Evolutionary conservation across 2,888 invertebrate genomes (phyloP), one percentile per base, ranked within the genome.

Genomic region (Caenorhabditis sp.): DNA sequence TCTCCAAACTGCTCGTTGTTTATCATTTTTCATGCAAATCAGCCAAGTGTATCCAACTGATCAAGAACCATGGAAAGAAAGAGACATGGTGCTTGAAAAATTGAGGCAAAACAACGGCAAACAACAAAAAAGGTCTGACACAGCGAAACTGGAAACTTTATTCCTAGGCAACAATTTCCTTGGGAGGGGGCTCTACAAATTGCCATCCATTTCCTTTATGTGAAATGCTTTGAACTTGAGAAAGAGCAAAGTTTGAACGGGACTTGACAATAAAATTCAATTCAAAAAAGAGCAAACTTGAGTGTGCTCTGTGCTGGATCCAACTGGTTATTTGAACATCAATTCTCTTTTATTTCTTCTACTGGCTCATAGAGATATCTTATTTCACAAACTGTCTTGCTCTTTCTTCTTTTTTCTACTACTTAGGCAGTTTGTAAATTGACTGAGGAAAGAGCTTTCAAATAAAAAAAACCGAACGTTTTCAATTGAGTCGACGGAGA

Each of bases 301-400:
- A 9, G 9, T 32, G 32, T 32, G 4, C 32, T 55, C 28, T 40
- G 55, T 15, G 2, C 28, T 4, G 32, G n/a, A 32, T 56, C 60
- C 9, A n/a, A 32, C 32, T 32, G 9, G 32, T 37, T 60, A 40
- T 56, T 47, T 50, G 53, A 74, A 74, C 74, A 74, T 74, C 65
- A 65, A 47, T 47, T 47, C 20, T n/a, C n/a, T n/a, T n/a, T n/a
- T n/a, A n/a, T n/a, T n/a, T n/a, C 47, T 47, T 47, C 18, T 4
- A 18, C 47, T 47, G 40, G 18, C 60, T 37, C 58, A 37, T 55
- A 62, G 65, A 4, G 32, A 65, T 74, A 74, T 74, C 74, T 74
- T 50, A 60, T 74, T 74, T 74, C 74, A 65, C 64, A 67, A 58
- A 65, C 51, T 56, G 74, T 74, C 51, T 28, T 47, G 20, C 58